Conservation (phyloP, 2,797 vertebrate genomes). For the Spinibarbus caldwelli region DNA sequence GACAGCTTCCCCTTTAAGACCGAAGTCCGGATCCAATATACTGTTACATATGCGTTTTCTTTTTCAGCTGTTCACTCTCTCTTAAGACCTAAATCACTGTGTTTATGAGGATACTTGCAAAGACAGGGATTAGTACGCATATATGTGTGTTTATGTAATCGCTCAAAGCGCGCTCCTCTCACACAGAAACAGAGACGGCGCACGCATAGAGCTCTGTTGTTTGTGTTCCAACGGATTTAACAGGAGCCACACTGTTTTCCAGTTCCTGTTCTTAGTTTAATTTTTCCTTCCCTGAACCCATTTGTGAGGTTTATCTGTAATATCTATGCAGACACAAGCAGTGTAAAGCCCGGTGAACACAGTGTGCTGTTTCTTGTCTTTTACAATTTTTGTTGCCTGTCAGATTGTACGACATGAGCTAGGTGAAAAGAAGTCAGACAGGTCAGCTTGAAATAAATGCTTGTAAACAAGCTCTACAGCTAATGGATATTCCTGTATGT, state of each 20-base stretch:
- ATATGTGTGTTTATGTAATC: too few species aligned
- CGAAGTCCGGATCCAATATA: too few species aligned
- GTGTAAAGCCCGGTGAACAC: not conserved
- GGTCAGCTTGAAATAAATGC: not conserved
- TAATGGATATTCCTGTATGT: not conserved
- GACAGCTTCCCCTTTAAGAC: too few species aligned
- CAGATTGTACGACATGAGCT: not conserved
- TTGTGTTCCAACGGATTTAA: too few species aligned
- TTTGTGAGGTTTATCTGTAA: not conserved
- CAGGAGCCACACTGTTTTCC: not conserved
- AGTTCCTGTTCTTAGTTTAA: conserved; percentile 15
- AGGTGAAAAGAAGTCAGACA: conserved; percentile 6
- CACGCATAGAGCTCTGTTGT: too few species aligned
- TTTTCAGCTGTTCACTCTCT: too few species aligned
- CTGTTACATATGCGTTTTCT: too few species aligned
- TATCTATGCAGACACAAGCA: not conserved
- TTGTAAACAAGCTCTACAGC: not conserved
- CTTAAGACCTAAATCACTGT: too few species aligned
- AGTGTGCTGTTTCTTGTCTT: not conserved
- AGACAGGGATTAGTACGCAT: too few species aligned
- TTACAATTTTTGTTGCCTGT: not conserved
- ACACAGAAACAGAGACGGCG: too few species aligned
- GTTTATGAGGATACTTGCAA: too few species aligned
- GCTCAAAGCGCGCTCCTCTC: too few species aligned
- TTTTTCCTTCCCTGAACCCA: not conserved